Evolutionary conservation across 1,140 invertebrate species (phyloP), one percentile per base, ranked within the genome.

Genomic region (Anastrepha obliqua): DNA sequence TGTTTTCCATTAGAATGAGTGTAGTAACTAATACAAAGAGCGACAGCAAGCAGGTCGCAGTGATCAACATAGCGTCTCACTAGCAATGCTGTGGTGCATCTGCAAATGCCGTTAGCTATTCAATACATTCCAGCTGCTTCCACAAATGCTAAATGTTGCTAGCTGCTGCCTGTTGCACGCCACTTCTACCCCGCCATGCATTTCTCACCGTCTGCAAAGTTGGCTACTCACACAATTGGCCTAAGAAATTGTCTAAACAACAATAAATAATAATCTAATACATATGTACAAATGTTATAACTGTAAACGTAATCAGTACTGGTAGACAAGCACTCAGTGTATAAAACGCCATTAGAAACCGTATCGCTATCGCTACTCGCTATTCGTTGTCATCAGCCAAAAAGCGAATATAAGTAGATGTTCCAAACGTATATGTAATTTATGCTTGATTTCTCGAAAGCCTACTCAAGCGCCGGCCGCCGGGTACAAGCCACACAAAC

Each of bases 391-490:
- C 51, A 62, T 62, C 60, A 62, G 60, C 4, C 60, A 62, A 67
- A 67, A 67, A 67, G 29, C 8, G 29, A 67, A 39, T 8, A 20
- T 39, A 8, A 20, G 29, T 29, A 67, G 39, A 67, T 7, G 3
- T 7, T 39, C 17, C 29, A 39, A 9, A 29, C 11, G 17, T 17
- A 4, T 42, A 11, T n/a, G 59, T 44, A 62, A 86, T 86, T 86
- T 86, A 86, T 60, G 39, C 29, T 60, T 86, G 59, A 86, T 86
- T 87, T 87, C 65, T 70, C 39, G 64, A 88, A 91, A 92, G 91
- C 89, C 89, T 92, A 81, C 89, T 89, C 88, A 91, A 92, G 90
- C 87, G 89, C 86, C 89, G 87, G 74, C 89, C 90, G 44, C 81
- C 88, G 62, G 87, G 90, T 78, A 91, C 91, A 60, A 90, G 85